Evolutionary conservation across 2,797 vertebrate species (phyloP), one percentile per base, ranked within the genome.

Genomic region (Australoheros facetus): DNA sequence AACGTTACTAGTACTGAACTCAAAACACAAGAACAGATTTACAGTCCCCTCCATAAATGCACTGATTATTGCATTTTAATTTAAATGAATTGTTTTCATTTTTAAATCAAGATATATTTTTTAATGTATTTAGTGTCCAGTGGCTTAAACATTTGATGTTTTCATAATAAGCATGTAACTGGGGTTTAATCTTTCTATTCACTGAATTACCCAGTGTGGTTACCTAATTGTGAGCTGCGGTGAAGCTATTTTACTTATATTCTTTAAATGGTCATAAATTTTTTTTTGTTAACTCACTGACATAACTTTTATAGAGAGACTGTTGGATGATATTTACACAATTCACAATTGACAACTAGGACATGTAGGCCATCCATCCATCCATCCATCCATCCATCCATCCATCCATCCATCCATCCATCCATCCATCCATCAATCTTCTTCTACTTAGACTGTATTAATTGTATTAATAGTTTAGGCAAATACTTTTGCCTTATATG

Each of bases 401-500:
- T 21, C 34, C 45, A 51, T 51, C 30, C 57, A 37, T 59, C 58
- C 34, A 23, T 30, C 56, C 17, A 34, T 42, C 16, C 45, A 51
- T 51, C 16, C 45, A 48, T 48, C 45, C 16, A 48, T 48, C 45
- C 45, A 48, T 45, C 42, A 4, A 5, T 51, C 10, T 26, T 45
- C 60, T 45, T 64, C 39, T 3, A 64, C 39, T 42, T 64, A 21
- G 23, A 64, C 42, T 64, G 23, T 64, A 45, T 21, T 28, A 11
- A 64, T 26, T 45, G 3, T 34, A 62, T 26, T 26, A 26, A 26
- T n/a, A 34, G 8, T 39, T 30, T 53, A 59, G 66, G 56, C 62
- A 80, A 81, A 8, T 39, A 62, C 54, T 79, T 73, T 66, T 60
- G n/a, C 54, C 54, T 62, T 62, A 26, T 56, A 69, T 54, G 11